Percentiles rank a stretch among this genome's conserved stretches.
Evolutionary conservation across 2,113 vertebrate species (phyloP).

Genomic region (Sapayoa aenigma): DNA sequence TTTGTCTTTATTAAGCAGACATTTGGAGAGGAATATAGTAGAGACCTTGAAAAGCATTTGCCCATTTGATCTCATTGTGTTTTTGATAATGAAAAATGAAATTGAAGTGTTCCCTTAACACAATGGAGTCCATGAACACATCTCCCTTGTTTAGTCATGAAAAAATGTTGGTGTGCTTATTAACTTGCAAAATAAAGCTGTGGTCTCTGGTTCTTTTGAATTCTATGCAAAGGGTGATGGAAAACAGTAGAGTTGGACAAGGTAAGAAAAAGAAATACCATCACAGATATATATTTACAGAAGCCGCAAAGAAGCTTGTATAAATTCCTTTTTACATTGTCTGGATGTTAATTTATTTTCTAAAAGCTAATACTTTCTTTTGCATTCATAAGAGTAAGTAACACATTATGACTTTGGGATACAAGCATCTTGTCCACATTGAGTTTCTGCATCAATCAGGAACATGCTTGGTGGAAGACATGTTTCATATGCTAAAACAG

Average conservation of each 20-base stretch:
- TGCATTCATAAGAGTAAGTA: neutral
- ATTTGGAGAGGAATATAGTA: neutral
- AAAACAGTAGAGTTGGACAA: neutral
- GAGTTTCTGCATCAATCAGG: neutral
- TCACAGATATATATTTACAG: neutral
- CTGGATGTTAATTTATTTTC: neutral
- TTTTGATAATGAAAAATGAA: neutral
- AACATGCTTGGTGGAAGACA: neutral
- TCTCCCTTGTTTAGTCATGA: neutral
- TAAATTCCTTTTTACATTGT: neutral
- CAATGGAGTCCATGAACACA: neutral
- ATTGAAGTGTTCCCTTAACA: neutral
- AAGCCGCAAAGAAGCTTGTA: neutral
- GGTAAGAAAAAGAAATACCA: neutral
- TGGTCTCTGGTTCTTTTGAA: neutral
- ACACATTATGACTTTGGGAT: neutral
- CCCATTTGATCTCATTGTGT: neutral
- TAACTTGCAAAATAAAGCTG: neutral
- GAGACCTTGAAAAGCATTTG: conserved; percentile 2
- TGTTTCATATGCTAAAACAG: neutral
- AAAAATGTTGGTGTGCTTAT: neutral
- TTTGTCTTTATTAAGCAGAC: neutral
- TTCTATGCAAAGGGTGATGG: neutral
- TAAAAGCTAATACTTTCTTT: neutral
- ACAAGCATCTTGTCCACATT: neutral